Percentiles rank a stretch among this genome's conserved stretches.
phyloP scores from a whole-genome alignment of 2,888 invertebrate genomes.

The Lithosia quadra region DNA sequence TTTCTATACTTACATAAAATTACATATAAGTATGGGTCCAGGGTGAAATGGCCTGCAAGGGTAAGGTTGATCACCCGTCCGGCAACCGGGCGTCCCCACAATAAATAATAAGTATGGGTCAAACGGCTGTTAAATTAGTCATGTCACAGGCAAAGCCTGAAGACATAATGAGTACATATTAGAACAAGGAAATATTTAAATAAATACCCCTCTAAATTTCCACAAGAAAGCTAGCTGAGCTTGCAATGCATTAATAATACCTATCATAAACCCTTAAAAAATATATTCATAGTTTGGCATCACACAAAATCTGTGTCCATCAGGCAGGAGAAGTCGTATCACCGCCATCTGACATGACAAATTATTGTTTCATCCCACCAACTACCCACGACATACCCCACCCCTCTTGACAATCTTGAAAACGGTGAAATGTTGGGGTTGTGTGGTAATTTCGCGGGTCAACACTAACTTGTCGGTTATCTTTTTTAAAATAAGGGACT shows the following conservation, averaged over 20 bases:
- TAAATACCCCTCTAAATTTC: no score
- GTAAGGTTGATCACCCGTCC: no score
- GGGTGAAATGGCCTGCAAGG: no score
- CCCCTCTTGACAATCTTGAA: conserved; percentile 27
- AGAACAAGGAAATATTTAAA: no score
- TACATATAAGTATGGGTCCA: no score
- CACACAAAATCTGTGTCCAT: conserved; percentile 81
- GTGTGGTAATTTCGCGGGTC: conserved; percentile 42
- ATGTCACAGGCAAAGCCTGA: no score
- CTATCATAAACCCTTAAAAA: conserved; percentile 40
- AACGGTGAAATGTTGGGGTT: conserved; percentile 18
- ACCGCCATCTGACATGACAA: conserved; percentile 82
- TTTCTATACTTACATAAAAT: no score
- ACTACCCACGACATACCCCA: conserved; percentile 50
- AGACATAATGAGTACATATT: no score
- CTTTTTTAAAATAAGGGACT: conserved; percentile 69
- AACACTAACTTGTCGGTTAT: conserved; percentile 55
- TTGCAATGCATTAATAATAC: neutral
- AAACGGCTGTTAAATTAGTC: no score
- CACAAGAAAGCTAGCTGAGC: no score
- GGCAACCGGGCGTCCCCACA: no score
- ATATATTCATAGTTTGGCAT: conserved; percentile 78
- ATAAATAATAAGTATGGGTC: no score
- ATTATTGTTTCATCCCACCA: conserved; percentile 70
- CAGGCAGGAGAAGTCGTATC: conserved; percentile 75